Base-by-base conservation (phyloP, 2,797 vertebrate genomes). In the Hoplostethus atlanticus region DNA sequence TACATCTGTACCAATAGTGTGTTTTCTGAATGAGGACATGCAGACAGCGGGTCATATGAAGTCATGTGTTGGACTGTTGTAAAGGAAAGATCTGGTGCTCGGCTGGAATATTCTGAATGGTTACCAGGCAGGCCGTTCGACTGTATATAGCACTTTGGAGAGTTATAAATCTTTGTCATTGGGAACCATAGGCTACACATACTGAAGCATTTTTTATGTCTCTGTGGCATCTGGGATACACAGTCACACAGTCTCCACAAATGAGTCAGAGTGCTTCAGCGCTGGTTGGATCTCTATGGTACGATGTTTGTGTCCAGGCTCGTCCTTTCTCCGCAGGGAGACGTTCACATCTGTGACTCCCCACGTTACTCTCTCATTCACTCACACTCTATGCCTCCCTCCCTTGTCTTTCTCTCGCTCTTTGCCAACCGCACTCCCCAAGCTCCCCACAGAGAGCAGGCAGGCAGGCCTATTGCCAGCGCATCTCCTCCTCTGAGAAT, bases 301-400 rank as follows among this genome's bases (percentile, higher is more conserved):
- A 84, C 8, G 73, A 92, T 94, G 91, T 95, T 95, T 93, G 93
- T 92, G 86, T 94, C 92, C 90, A 86, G 80, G 91, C 93, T 88
- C 85, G 90, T 92, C 89, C 85, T 85, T 67, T 89, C 87, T 94
- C 94, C 88, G 6, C 76, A 89, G 95, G 94, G 94, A 95, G 87
- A 84, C 83, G 38, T 76, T 79, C 80, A 84, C 93, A 95, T 94
- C 92, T 95, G 93, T 94, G 93, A 93, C 93, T 93, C 91, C 13
- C 59, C 36, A 60, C 67, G 58, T 57, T 21, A 21, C 21, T 38
- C 65, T 13, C 15, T 61, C 28, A 12, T 68, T 67, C 67, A 76
- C 76, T 73, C 64, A 59, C 42, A 63, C 52, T 34, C 10, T 51
- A 40, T 10, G 69, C 48, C 69, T 67, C n/a, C 48, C 76, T 38